Evolutionary conservation across 2,888 invertebrate genomes (phyloP).

Genomic region (Melieria picta): DNA sequence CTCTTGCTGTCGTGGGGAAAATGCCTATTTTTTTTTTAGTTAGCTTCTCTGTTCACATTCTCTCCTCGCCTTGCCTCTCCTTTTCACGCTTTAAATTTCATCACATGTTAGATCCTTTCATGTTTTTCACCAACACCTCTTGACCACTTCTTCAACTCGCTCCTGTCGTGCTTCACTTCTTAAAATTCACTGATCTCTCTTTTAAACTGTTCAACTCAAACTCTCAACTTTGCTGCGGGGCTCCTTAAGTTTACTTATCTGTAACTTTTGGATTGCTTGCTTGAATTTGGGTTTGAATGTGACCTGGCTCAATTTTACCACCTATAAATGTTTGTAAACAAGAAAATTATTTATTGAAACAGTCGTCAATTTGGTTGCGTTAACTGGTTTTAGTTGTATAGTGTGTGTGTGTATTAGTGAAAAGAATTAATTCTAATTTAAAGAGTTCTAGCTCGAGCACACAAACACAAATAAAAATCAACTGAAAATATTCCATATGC

Average conservation of each 20-base stretch:
- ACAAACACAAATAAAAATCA: no score
- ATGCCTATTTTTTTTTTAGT: slow-evolving; percentile 26
- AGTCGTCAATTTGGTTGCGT: slow-evolving; percentile 17
- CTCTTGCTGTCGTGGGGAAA: slow-evolving; percentile 29
- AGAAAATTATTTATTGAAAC: slow-evolving; percentile 54
- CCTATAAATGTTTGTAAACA: slow-evolving; percentile 63
- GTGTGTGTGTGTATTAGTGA: slow-evolving; percentile 16
- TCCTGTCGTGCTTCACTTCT: slow-evolving; percentile 28
- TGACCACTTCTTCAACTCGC: slow-evolving; percentile 28
- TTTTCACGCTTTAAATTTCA: not conserved
- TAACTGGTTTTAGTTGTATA: slow-evolving; percentile 25
- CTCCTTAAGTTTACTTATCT: slow-evolving; percentile 43
- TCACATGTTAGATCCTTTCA: not conserved
- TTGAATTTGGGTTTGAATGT: slow-evolving; percentile 53
- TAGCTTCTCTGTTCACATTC: slow-evolving; percentile 12
- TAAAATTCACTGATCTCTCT: slow-evolving; percentile 22
- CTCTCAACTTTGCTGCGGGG: slow-evolving; percentile 31
- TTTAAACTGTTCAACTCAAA: slow-evolving; percentile 27
- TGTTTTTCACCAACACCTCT: not conserved
- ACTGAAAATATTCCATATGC: no score
- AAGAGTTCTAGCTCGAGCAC: not conserved
- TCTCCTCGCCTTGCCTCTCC: not conserved
- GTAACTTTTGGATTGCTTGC: slow-evolving; percentile 56
- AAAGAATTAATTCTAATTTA: slow-evolving; percentile 17
- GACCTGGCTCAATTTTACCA: slow-evolving; percentile 59